A percentile compares a stretch with the other conserved stretches of the same genome.
These are phyloP conservation scores for Cantharis flavilabris DNA, from an alignment of 2,888 invertebrate genomes.

Conservation along the genomic window DNA sequence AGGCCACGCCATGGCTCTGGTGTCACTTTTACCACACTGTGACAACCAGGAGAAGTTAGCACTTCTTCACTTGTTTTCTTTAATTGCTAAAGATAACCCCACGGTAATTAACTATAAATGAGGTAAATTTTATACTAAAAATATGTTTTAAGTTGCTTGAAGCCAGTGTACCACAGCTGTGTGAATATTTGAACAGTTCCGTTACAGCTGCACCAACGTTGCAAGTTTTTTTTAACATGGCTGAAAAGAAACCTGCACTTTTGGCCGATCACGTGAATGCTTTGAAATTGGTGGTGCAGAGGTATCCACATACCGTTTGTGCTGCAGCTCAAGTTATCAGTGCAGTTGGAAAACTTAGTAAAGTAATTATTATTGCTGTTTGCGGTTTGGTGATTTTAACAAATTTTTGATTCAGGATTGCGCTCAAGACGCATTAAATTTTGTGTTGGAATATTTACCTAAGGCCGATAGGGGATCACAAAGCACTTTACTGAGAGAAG, in stretches of 20 bases:
- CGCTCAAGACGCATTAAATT: slow-evolving; percentile 81
- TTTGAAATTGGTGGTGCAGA: slow-evolving; percentile 70
- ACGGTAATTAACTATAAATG: slow-evolving; percentile 58
- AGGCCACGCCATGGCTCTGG: slow-evolving; percentile 81
- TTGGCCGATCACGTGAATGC: slow-evolving; percentile 73
- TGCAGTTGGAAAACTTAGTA: slow-evolving; percentile 71
- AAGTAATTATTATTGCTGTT: slow-evolving; percentile 56
- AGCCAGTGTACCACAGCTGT: slow-evolving; percentile 79
- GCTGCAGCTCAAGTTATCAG: slow-evolving; percentile 73
- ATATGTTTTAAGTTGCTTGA: slow-evolving; percentile 66
- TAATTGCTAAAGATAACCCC: slow-evolving; percentile 81
- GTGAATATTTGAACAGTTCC: slow-evolving; percentile 71
- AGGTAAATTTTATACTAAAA: slow-evolving; percentile 5
- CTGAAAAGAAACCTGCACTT: slow-evolving; percentile 69
- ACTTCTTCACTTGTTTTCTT: slow-evolving; percentile 78
- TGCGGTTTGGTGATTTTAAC: background rate
- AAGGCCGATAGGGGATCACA: slow-evolving; percentile 74
- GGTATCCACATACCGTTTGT: slow-evolving; percentile 66
- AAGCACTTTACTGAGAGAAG: slow-evolving; percentile 76
- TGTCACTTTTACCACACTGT: slow-evolving; percentile 79
- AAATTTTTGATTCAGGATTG: slow-evolving; percentile 62
- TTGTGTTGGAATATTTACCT: slow-evolving; percentile 75
- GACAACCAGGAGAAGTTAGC: slow-evolving; percentile 86
- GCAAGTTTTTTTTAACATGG: slow-evolving; percentile 76
- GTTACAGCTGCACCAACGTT: slow-evolving; percentile 68